Conservation (phyloP, 2,113 vertebrate species). For the Camelus bactrianus region DNA sequence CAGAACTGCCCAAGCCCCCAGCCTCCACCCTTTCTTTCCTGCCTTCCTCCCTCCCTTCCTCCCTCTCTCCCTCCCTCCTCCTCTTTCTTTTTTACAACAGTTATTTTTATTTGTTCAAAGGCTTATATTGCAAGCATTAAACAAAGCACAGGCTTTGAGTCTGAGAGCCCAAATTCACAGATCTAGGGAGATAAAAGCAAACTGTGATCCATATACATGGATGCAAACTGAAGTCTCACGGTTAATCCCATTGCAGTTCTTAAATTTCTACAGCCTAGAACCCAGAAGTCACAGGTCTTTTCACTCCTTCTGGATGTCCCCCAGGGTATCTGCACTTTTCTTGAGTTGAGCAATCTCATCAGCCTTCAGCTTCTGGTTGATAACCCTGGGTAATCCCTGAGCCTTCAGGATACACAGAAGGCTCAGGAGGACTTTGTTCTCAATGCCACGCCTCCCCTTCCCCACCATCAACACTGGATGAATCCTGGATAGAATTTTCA, state of each 20-base stretch:
- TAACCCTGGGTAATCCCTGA: background rate
- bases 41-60: no score
- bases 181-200: background rate
- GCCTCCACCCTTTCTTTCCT: background rate
- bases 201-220: background rate
- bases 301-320: background rate
- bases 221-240: background rate
- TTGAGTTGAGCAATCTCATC: background rate
- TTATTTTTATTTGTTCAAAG: background rate
- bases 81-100: background rate
- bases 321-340: background rate
- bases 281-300: background rate
- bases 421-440: background rate
- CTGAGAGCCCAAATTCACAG: background rate
- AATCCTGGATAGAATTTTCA: constrained; percentile 90
- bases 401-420: background rate
- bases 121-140: background rate
- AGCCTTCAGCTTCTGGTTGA: background rate
- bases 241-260: no score
- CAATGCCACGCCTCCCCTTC: constrained; percentile 85
- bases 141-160: background rate
- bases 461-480: constrained; percentile 92
- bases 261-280: background rate
- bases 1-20: background rate
- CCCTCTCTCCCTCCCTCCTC: background rate